Conservation (phyloP, 2,113 vertebrate genomes). For the Osmerus mordax region DNA sequence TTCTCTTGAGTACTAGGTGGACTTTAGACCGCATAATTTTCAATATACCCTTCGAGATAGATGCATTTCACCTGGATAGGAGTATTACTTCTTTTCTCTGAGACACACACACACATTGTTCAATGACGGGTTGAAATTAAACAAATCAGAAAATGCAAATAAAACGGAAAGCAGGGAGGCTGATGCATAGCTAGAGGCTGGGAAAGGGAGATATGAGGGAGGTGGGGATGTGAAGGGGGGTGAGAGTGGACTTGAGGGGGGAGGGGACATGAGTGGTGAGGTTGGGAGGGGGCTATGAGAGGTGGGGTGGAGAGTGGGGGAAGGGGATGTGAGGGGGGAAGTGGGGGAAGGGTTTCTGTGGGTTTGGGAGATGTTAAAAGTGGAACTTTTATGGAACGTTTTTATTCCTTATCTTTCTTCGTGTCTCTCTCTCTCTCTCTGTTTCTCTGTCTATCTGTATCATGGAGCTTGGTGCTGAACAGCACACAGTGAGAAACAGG, state of each 20-base stretch:
- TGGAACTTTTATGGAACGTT: no score
- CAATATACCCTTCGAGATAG: neutral
- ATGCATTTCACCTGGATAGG: no score
- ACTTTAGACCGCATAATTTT: constrained; percentile 19
- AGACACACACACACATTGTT: neutral
- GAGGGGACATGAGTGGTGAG: no score
- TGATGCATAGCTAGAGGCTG: constrained; percentile 4
- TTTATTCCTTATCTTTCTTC: no score
- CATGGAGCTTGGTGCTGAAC: neutral
- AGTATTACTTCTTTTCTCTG: neutral
- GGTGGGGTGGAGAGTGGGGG: neutral
- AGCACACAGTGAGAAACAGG: constrained; percentile 5
- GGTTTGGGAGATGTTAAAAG: no score
- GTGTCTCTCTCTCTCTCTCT: neutral
- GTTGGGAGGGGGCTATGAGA: neutral
- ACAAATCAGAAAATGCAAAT: constrained; percentile 70
- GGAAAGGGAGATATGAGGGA: neutral
- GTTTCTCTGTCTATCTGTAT: neutral
- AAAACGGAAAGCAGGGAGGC: constrained; percentile 38
- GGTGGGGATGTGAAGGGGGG: neutral
- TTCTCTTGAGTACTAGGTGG: neutral
- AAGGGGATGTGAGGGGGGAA: neutral
- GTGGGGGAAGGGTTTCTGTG: no score
- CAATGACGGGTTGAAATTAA: constrained; percentile 39
- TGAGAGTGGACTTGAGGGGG: no score